Percentiles rank a stretch among this genome's conserved stretches.
Conservation (phyloP, 2,888 invertebrate species). For the Drosophila phalerata region DNA sequence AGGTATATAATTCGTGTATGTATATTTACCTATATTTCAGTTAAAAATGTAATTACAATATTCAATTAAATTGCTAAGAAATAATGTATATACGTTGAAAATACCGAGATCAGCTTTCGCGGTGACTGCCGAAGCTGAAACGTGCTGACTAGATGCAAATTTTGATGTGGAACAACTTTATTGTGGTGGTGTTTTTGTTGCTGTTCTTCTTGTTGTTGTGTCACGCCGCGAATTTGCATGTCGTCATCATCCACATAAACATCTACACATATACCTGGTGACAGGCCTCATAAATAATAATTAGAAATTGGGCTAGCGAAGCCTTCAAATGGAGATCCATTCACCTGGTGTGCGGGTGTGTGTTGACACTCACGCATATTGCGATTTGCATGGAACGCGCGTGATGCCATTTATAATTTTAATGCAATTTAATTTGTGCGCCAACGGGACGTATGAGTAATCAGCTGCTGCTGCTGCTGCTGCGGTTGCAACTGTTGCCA, state of each 20-base stretch:
- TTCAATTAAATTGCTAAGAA: background rate
- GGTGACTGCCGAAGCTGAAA: slow-evolving; percentile 5
- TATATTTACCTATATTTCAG: background rate
- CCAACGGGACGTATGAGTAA: slow-evolving; percentile 72
- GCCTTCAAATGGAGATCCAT: slow-evolving; percentile 57
- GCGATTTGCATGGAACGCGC: slow-evolving; percentile 22
- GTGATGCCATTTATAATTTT: slow-evolving; percentile 63
- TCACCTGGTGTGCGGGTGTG: slow-evolving; percentile 42
- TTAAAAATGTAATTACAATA: background rate
- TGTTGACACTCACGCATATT: slow-evolving; percentile 48
- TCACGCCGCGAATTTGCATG: slow-evolving; percentile 27
- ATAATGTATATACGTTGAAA: background rate
- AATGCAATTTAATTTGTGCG: slow-evolving; percentile 68
- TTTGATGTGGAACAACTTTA: slow-evolving; percentile 1
- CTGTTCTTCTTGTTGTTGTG: slow-evolving; percentile 13
- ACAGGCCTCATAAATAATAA: slow-evolving; percentile 67
- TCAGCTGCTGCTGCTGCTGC: slow-evolving; percentile 46
- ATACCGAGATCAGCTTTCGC: background rate
- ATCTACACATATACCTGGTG: slow-evolving; percentile 38
- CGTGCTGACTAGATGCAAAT: slow-evolving; percentile 21
- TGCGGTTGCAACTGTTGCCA: slow-evolving; percentile 51
- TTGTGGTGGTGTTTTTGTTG: background rate
- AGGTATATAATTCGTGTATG: no score
- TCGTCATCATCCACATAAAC: slow-evolving; percentile 13
- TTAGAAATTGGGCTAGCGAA: slow-evolving; percentile 57